These are phyloP conservation scores for Hemistola chrysoprasaria DNA, from an alignment of 2,888 invertebrate genomes.

Conservation along the genomic window DNA sequence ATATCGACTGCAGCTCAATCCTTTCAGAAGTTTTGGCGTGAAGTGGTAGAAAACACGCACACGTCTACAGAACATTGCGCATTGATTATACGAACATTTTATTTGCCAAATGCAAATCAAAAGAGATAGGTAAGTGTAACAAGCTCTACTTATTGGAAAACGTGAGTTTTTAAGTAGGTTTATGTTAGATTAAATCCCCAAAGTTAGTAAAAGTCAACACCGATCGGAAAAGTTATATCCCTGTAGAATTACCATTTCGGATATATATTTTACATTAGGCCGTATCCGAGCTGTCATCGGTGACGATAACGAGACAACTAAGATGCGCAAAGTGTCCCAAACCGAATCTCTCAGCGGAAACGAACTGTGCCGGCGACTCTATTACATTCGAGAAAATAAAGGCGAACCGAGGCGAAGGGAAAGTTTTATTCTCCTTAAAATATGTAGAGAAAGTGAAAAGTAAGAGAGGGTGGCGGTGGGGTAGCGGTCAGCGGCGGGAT, in stretches of 20 bases:
- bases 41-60: too few relatives aligned
- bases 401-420: conserved; percentile 63
- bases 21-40: too few relatives aligned
- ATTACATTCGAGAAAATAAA: conserved; percentile 70
- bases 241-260: conserved; percentile 48
- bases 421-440: conserved; percentile 82
- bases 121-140: too few relatives aligned
- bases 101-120: too few relatives aligned
- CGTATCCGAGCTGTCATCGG: conserved; percentile 48
- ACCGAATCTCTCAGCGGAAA: conserved; percentile 47
- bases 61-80: too few relatives aligned
- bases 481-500: conserved; percentile 77
- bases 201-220: conserved; percentile 28
- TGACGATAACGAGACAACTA: conserved; percentile 63
- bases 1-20: too few relatives aligned
- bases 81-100: too few relatives aligned
- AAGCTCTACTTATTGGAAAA: conserved; percentile 13
- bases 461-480: conserved; percentile 65
- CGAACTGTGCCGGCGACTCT: conserved; percentile 51
- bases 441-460: conserved; percentile 83
- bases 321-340: conserved; percentile 50
- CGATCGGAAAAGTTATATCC: conserved; percentile 50
- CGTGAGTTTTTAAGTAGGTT: conserved; percentile 20
- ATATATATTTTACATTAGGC: conserved; percentile 56
- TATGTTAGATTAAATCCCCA: conserved; percentile 22